A percentile compares a stretch with the other conserved stretches of the same genome.
Evolutionary conservation across 2,888 invertebrate species (phyloP).

Genomic region (Latrodectus hesperus): DNA sequence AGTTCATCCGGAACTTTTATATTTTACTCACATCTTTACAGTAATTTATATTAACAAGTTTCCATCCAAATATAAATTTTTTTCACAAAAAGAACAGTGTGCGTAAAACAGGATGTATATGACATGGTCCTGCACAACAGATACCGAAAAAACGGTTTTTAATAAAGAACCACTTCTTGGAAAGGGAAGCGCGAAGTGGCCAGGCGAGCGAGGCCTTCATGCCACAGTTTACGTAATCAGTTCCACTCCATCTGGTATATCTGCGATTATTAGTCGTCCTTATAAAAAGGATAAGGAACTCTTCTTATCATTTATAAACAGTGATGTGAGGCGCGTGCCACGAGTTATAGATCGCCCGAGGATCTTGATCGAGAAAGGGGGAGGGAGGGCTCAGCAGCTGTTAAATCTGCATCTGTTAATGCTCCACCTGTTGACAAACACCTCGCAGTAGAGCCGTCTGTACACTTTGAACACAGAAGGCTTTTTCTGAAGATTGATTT

Average conservation of each 20-base stretch:
- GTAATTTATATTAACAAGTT: too few relatives aligned
- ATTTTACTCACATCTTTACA: too few relatives aligned
- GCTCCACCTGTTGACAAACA: conserved; percentile 67
- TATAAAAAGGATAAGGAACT: conserved; percentile 29
- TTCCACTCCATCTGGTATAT: conserved; percentile 39
- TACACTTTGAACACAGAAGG: conserved; percentile 15
- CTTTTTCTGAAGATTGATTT: not conserved
- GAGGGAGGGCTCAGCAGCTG: conserved; percentile 45
- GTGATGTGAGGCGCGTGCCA: conserved; percentile 40
- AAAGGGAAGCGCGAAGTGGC: conserved; percentile 8
- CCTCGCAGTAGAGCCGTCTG: conserved; percentile 62
- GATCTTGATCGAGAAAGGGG: not conserved
- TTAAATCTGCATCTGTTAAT: conserved; percentile 57
- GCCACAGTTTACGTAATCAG: conserved; percentile 47
- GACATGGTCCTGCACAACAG: conserved; percentile 19
- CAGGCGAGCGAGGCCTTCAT: not conserved
- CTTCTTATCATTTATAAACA: conserved; percentile 47
- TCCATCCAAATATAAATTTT: too few relatives aligned
- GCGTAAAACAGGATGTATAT: conserved; percentile 40
- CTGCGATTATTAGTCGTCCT: conserved; percentile 43
- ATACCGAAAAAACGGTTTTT: conserved; percentile 1
- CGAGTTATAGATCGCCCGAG: conserved; percentile 41
- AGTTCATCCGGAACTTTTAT: too few relatives aligned
- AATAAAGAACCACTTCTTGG: conserved; percentile 46
- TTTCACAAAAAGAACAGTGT: too few relatives aligned